Evolutionary conservation across 2,113 vertebrate genomes (phyloP), one percentile per base, ranked within the genome.

Genomic region (Romanogobio albipinnatus): DNA sequence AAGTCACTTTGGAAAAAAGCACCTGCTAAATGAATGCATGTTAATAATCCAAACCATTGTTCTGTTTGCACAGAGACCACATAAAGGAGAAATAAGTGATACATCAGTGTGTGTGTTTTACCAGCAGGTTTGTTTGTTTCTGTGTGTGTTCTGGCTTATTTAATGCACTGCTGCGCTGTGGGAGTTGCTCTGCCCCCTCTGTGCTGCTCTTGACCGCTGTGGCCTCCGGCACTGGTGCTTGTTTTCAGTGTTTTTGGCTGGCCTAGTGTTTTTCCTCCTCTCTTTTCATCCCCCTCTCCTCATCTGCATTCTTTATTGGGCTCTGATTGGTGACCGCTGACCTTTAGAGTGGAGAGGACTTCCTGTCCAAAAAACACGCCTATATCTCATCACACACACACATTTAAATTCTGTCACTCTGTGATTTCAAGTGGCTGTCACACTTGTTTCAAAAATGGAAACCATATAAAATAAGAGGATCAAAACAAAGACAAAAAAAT

Each of bases 111-210:
- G 75, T 76, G 75, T 56, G 49, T 76, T 76, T 56, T 58, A 61
- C 56, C 53, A 78, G 76, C 56, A 43, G 19, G 36, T 78, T 78
- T 78, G 56, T 61, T 33, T 59, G 51, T 36, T 29, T 68, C 5
- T 74, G 71, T 78, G 76, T 78, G 76, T 78, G 56, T 78, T 59
- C 33, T 24, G 76, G 76, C 33, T 78, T 59, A 39, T 78, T 78
- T 59, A 77, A 53, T 76, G 74, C 58, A 77, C 29, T 77, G 2
- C 17, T 77, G 76, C 22, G 19, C 33, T 17, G 58, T 79, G 58
- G n/a, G 77, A 47, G 36, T 26, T 9, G 0, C 59, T 66, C 53
- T 36, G 79, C 15, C 79, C 79, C 62, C 79, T 68, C 62, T 33
- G 26, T 33, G 26, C 58, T 47, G 77, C 77, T 80, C 62, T 81